Evolutionary conservation across 2,888 invertebrate species (phyloP), one percentile per base, ranked within the genome.

Genomic region (Acanthopleura granulata): DNA sequence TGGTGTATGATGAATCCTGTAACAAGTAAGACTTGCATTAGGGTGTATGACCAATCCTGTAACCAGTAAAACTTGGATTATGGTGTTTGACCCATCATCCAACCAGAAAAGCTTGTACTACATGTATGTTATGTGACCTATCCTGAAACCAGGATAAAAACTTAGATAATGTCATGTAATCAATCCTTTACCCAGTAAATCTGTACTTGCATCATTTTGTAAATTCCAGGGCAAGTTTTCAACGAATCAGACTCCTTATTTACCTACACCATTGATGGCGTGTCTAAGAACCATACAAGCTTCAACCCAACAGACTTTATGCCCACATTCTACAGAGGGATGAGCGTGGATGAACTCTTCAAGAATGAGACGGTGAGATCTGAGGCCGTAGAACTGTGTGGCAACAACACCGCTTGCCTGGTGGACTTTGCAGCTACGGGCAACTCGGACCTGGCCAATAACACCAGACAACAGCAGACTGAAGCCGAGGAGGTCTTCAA

Each of bases 361-460:
- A 9, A 9, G 1, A 27, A 66, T 27, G 16, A 22, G 4, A 27
- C 22, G 15, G 29, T 22, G 16, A 18, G 66, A 6, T 9, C 15
- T 22, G 29, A 66, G 16, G 66, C 66, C 22, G 4, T 6, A 16
- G 29, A 1, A 66, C 6, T 27, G 15, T 66, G 66, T 27, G 15
- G 16, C 16, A 27, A 22, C 29, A 66, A 66, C 22, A 66, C 18
- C 1, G 66, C 66, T 14, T 66, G 66, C 25, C 29, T 66, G 29
- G 29, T 66, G 22, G 66, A 66, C 25, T 66, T 66, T 22, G 66
- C 66, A 22, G 66, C 66, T 16, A 66, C 66, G 3, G 29, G 29
- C 15, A 66, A 66, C 29, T 6, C 6, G 1, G 25, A 1, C 29
- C 16, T 66, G 25, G 66, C 66, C 1, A 25, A 66, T 22, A 15